These are phyloP conservation scores for Corvus hawaiiensis DNA, from an alignment of 2,113 vertebrate species.

Conservation along the genomic window DNA sequence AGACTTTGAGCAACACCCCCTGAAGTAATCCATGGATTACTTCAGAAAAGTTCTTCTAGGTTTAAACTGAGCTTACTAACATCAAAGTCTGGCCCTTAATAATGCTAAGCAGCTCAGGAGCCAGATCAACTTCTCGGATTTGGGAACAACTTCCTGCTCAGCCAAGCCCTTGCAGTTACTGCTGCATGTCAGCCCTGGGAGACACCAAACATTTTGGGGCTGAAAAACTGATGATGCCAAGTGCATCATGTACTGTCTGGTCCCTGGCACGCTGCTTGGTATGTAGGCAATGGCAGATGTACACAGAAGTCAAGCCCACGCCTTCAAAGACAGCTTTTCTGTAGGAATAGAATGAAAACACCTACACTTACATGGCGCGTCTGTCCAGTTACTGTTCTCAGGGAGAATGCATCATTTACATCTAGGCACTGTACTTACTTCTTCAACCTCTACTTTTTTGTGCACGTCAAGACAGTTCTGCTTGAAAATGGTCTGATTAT, in stretches of 20 bases:
- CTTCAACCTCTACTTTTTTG: neutral
- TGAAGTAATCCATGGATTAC: neutral
- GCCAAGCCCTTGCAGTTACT: neutral
- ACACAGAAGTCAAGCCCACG: neutral
- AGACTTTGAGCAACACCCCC: neutral
- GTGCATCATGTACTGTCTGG: neutral
- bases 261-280: neutral
- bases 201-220: neutral
- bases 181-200: neutral
- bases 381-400: neutral
- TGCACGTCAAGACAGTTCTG: neutral
- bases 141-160: neutral
- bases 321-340: conserved; percentile 1
- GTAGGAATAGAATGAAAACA: conserved; percentile 7
- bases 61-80: neutral
- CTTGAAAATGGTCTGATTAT: neutral
- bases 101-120: neutral
- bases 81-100: neutral
- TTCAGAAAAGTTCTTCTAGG: neutral
- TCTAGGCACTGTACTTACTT: neutral
- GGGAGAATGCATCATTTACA: neutral
- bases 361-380: neutral
- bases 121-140: neutral
- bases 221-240: neutral
- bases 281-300: neutral